Conservation (phyloP, 2,113 vertebrate genomes). For the Ailuropoda melanoleuca region DNA sequence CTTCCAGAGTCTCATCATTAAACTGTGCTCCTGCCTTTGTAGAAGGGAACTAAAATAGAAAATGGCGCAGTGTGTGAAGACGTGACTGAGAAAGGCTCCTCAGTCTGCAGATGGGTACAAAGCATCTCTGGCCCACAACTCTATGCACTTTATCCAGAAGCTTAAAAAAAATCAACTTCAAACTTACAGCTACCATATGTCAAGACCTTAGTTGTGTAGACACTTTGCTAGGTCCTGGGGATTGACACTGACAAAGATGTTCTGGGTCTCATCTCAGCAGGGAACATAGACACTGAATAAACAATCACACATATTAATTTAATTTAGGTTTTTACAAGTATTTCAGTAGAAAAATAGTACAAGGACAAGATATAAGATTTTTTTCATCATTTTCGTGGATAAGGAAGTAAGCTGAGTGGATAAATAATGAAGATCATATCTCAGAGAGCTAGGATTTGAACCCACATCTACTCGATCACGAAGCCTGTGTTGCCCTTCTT, state of each 20-base stretch:
- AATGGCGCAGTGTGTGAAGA: neutral
- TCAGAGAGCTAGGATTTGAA: neutral
- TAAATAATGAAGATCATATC: neutral
- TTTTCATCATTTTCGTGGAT: neutral
- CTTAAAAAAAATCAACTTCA: neutral
- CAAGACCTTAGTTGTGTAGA: accelerated
- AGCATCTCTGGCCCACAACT: neutral
- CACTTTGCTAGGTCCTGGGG: neutral
- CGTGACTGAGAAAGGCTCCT: neutral
- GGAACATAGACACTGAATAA: neutral
- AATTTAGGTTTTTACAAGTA: neutral
- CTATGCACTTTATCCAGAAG: neutral
- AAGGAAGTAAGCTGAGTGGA: neutral
- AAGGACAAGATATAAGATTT: neutral
- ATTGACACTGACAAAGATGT: neutral
- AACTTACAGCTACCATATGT: neutral
- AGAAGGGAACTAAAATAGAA: neutral
- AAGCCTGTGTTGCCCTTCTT: neutral
- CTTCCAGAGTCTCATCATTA: neutral
- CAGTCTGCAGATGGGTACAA: neutral
- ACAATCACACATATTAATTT: neutral
- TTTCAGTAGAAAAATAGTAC: neutral
- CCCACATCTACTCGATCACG: neutral
- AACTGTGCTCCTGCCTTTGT: neutral
- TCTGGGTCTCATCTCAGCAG: neutral